These are phyloP conservation scores for Bubo bubo DNA, from an alignment of 2,113 vertebrate species.

Conservation along the genomic window DNA sequence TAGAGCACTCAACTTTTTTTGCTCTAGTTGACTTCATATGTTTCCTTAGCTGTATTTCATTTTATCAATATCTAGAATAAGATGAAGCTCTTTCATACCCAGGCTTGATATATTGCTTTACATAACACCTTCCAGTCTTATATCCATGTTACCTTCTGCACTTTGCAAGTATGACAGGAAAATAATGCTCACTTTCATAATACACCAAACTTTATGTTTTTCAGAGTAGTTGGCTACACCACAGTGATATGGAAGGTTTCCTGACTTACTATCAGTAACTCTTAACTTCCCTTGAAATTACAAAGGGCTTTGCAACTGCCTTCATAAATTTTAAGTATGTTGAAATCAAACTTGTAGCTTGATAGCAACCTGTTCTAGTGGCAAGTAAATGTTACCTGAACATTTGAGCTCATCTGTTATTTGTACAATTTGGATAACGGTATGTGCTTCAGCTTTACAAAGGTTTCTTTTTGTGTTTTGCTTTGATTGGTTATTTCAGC, in stretches of 20 bases:
- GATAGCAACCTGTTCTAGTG: not conserved
- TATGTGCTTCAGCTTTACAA: conserved; percentile 58
- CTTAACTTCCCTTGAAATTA: not conserved
- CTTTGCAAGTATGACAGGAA: not conserved
- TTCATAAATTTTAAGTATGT: not conserved
- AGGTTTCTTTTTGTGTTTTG: conserved; percentile 68
- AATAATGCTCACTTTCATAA: not conserved
- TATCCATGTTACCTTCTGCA: not conserved
- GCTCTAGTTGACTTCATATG: not conserved
- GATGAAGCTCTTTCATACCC: not conserved
- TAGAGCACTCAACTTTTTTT: not conserved
- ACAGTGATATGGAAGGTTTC: not conserved
- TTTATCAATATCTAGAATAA: not conserved
- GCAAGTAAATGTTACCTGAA: conserved; percentile 6
- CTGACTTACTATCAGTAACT: not conserved
- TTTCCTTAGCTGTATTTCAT: not conserved
- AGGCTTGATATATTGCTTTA: not conserved
- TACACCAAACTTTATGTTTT: not conserved
- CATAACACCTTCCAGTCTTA: not conserved
- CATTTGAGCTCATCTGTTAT: not conserved
- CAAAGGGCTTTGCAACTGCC: not conserved
- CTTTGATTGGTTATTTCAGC: conserved; percentile 88
- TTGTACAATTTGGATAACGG: conserved; percentile 2
- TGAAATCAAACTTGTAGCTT: conserved; percentile 6
- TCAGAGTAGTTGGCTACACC: not conserved